Base-by-base conservation (phyloP, 2,113 vertebrate species). In the Passerina amoena region DNA sequence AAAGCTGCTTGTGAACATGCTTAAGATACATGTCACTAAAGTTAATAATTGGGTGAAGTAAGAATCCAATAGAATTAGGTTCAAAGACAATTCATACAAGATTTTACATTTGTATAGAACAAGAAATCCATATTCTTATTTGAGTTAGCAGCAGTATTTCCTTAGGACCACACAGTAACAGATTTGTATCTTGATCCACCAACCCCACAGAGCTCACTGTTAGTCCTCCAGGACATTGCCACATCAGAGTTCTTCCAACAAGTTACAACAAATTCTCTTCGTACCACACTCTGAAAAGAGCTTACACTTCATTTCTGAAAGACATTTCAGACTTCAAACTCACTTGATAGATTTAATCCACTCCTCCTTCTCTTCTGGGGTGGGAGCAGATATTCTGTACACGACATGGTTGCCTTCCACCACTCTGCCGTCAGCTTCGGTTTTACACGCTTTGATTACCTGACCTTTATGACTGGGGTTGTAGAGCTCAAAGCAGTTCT, bases 281-380 rank as follows among this genome's bases (percentile, higher is more conserved):
- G 20, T 27, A 57, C 30, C 70, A 53, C 38, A 65, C 31, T 72
- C 66, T 5, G 1, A 23, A 42, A 88, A 85, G 40, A 72, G 48
- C 40, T 89, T 65, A 59, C 23, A 14, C 8, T 38, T 82, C 2
- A n/a, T 57, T 88, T 93, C 38, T 86, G 44, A 66, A 59, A 64
- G 45, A 66, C 20, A 73, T 48, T 91, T 38, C 48, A 82, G 44
- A 45, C n/a, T 77, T 66, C 22, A 53, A 59, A 97, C 98, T 98
- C 98, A 99, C 99, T 99, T 99, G 98, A 99, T 99, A 89, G 99
- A 99, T 97, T 99, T 99, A 97, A 99, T 99, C 99, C 99, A 99
- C 96, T 99, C 99, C 37, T 99, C 99, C 94, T 99, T 99, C 95
- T 99, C 99, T 89, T 99, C 99, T 0, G 98, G 99, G 33, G 99